phyloP scores from a whole-genome alignment of 2,888 invertebrate species.

The Watsonalla cultraria region DNA sequence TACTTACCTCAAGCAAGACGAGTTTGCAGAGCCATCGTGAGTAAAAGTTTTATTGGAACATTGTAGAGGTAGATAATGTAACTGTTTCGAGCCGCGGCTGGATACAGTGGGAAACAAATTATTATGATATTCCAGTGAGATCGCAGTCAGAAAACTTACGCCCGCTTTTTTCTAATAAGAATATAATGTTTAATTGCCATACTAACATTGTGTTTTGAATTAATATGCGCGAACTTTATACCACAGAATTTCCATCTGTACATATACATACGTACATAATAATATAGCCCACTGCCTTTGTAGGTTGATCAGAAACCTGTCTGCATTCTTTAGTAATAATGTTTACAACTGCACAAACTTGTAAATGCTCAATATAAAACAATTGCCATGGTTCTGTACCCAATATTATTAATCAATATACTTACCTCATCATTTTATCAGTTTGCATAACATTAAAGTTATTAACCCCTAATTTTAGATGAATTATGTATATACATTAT shows the following conservation, averaged over 20 bases:
- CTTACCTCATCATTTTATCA: no score
- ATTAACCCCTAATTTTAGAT: no score
- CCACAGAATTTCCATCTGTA: no score
- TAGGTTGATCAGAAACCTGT: no score
- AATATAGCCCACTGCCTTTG: no score
- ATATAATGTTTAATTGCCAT: conserved; percentile 23
- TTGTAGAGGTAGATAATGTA: conserved; percentile 15
- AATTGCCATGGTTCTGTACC: neutral
- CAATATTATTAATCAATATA: neutral
- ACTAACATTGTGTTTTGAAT: no score
- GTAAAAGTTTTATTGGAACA: conserved; percentile 54
- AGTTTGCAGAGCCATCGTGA: conserved; percentile 56
- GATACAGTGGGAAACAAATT: conserved; percentile 30
- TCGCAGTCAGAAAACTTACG: conserved; percentile 26
- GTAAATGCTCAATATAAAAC: neutral
- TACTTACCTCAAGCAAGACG: conserved; percentile 33
- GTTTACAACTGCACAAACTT: conserved; percentile 4
- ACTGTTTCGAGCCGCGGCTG: conserved; percentile 44
- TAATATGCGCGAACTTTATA: conserved; percentile 26
- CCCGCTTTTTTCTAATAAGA: conserved; percentile 2
- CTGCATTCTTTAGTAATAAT: neutral
- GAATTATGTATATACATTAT: no score
- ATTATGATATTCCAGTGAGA: conserved; percentile 29
- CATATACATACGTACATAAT: no score
- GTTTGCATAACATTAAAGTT: no score